These are phyloP conservation scores for Petrocephalus schoutedeni DNA, from an alignment of 2,797 vertebrate genomes.

Conservation along the genomic window DNA sequence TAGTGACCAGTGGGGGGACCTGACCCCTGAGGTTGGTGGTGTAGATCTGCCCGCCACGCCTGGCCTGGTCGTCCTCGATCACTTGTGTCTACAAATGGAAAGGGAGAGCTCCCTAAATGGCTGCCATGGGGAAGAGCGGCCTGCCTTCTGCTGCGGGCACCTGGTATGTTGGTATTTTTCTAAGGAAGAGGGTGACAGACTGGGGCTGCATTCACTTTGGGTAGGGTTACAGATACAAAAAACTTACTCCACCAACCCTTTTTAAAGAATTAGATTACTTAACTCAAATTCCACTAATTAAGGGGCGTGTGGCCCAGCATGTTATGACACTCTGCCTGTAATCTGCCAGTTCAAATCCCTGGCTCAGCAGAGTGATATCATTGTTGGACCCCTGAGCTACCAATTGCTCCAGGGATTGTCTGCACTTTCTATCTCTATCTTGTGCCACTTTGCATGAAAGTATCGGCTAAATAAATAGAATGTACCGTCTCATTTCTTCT, in stretches of 20 bases:
- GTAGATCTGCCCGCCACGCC: constrained; percentile 72
- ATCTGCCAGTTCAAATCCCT: background rate
- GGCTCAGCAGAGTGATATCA: background rate
- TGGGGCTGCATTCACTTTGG: no score
- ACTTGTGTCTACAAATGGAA: constrained; percentile 76
- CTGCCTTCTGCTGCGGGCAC: background rate
- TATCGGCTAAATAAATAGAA: background rate
- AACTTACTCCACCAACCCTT: no score
- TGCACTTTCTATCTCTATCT: background rate
- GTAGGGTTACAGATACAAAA: background rate
- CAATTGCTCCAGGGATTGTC: background rate
- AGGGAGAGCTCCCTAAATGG: background rate
- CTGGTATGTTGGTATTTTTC: background rate
- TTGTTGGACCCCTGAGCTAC: background rate
- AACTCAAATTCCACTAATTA: background rate
- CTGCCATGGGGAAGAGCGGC: background rate
- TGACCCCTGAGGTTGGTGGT: constrained; percentile 82
- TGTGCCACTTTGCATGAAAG: background rate
- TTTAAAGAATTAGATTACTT: background rate
- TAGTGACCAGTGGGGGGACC: constrained; percentile 89
- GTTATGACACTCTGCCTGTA: background rate
- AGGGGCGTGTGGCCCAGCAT: background rate
- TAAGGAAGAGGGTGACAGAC: background rate
- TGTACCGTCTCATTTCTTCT: background rate
- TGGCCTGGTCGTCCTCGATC: constrained; percentile 79